Evolutionary conservation across 2,113 vertebrate species (phyloP).

Genomic region (Ellobius talpinus): DNA sequence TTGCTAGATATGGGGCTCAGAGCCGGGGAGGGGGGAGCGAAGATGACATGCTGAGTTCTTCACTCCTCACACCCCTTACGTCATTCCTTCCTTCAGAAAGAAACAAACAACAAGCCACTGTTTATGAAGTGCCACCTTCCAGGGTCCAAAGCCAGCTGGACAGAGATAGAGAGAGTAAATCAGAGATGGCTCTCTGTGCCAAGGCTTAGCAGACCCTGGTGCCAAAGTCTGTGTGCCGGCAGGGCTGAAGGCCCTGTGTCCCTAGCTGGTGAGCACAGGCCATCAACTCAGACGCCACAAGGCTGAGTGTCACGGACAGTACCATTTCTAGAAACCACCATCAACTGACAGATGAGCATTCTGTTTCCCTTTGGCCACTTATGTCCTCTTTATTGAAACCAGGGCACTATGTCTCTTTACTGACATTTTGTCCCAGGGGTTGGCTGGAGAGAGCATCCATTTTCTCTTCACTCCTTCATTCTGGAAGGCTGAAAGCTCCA

Average conservation of each 20-base stretch:
- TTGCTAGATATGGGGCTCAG: not conserved
- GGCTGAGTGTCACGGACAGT: not conserved
- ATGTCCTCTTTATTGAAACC: not conserved
- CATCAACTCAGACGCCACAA: not conserved
- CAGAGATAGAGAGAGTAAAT: not conserved
- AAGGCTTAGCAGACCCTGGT: not conserved
- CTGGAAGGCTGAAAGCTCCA: not conserved
- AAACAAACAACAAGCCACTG: not conserved
- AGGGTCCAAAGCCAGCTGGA: not conserved
- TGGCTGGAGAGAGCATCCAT: not conserved
- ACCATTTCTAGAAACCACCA: not conserved
- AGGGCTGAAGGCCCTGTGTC: not conserved
- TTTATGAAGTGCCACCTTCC: not conserved
- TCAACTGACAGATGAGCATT: not conserved
- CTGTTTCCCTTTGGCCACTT: not conserved
- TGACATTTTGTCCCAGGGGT: not conserved
- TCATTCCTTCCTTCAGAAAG: not conserved
- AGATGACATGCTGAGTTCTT: not conserved
- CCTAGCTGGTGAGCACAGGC: not conserved
- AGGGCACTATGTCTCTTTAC: too few species aligned
- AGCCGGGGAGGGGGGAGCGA: not conserved
- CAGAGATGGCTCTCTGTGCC: not conserved
- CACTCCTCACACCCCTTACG: not conserved
- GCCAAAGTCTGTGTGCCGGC: not conserved
- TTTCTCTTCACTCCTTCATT: not conserved